Evolutionary conservation across 2,888 invertebrate genomes (phyloP).

Genomic region (Pasiphila rectangulata): DNA sequence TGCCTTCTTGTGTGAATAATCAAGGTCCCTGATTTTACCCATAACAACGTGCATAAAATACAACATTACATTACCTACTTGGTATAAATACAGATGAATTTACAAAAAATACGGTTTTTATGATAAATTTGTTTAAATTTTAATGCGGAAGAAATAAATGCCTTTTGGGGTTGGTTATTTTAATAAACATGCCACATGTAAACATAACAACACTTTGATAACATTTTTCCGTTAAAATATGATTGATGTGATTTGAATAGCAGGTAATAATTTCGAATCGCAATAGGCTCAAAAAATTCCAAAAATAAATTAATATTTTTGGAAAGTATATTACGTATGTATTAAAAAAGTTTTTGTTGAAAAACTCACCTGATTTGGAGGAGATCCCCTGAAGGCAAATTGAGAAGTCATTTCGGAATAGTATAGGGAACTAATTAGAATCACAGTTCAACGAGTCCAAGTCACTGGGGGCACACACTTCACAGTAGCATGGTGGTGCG

Average conservation of each 20-base stretch:
- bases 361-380: conserved; percentile 73
- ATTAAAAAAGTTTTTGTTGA: conserved; percentile 7
- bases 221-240: conserved; percentile 1
- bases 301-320: conserved; percentile 19
- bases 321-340: too few species aligned
- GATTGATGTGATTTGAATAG: conserved; percentile 8
- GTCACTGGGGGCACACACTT: conserved; percentile 59
- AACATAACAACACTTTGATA: conserved; percentile 22
- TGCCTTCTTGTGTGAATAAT: too few species aligned
- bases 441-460: conserved; percentile 23
- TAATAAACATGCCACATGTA: conserved; percentile 11
- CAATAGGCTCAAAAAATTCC: conserved; percentile 39
- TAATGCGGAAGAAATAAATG: neutral
- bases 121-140: conserved; percentile 15
- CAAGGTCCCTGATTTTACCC: too few species aligned
- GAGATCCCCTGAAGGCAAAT: conserved; percentile 78
- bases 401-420: conserved; percentile 77
- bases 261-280: conserved; percentile 36
- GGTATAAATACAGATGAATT: too few species aligned
- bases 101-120: too few species aligned
- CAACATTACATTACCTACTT: too few species aligned
- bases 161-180: neutral
- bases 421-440: conserved; percentile 38
- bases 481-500: conserved; percentile 69
- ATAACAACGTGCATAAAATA: too few species aligned